These are phyloP conservation scores for Endomychus coccineus DNA, from an alignment of 2,888 invertebrate species.

Conservation along the genomic window DNA sequence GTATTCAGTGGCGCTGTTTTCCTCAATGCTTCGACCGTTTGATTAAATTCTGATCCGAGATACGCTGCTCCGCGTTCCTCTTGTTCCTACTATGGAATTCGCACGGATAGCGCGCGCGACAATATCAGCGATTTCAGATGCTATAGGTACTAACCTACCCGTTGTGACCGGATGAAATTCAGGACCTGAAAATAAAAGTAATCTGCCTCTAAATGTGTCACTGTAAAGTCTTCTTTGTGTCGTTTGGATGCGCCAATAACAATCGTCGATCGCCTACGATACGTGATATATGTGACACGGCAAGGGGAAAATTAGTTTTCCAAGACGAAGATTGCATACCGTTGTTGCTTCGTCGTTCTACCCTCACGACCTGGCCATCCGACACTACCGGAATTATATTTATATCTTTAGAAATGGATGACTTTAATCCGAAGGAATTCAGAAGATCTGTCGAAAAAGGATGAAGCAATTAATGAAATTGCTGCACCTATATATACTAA, in stretches of 20 bases:
- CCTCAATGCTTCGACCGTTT: constrained; percentile 39
- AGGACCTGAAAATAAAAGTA: constrained; percentile 42
- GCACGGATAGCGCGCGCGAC: constrained; percentile 30
- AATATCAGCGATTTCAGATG: too few species aligned
- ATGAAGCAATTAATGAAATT: too few species aligned
- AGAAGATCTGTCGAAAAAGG: too few species aligned
- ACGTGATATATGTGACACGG: constrained; percentile 46
- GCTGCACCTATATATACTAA: too few species aligned
- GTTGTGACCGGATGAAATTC: constrained; percentile 19
- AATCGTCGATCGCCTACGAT: constrained; percentile 37
- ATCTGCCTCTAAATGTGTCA: constrained; percentile 46
- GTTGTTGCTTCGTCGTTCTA: too few species aligned
- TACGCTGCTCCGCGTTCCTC: constrained; percentile 18
- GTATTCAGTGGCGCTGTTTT: constrained; percentile 31
- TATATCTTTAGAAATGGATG: too few species aligned
- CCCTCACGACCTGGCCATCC: too few species aligned
- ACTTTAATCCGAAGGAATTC: too few species aligned
- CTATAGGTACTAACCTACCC: constrained; percentile 23
- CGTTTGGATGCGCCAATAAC: constrained; percentile 40
- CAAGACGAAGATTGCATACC: constrained; percentile 29
- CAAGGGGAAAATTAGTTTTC: constrained; percentile 43
- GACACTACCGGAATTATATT: too few species aligned
- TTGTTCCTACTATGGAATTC: constrained; percentile 28
- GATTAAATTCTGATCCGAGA: constrained; percentile 43
- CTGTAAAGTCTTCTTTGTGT: constrained; percentile 46